These are phyloP conservation scores for Echeneis naucrates DNA, from an alignment of 2,797 vertebrate genomes.

Conservation along the genomic window DNA sequence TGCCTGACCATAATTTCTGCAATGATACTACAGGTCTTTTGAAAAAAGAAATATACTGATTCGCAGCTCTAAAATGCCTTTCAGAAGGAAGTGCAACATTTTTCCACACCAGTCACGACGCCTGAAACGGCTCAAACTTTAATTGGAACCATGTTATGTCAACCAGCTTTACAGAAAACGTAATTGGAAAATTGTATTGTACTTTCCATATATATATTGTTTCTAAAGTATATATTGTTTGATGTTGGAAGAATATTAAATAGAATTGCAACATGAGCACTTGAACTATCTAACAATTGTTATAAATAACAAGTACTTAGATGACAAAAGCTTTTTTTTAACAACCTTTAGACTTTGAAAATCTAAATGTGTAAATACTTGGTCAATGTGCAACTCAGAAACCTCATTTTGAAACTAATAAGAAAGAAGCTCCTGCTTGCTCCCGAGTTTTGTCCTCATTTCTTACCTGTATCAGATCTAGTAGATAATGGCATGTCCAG, in stretches of 20 bases:
- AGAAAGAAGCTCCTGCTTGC: background rate
- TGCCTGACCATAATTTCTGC: too few relatives aligned
- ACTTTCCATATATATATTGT: background rate
- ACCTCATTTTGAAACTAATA: constrained; percentile 13
- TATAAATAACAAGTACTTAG: constrained; percentile 42
- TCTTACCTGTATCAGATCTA: background rate
- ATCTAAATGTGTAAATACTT: background rate
- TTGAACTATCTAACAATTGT: constrained; percentile 1
- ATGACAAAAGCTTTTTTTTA: constrained; percentile 10
- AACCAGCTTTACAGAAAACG: background rate
- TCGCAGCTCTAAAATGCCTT: background rate
- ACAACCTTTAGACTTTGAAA: background rate
- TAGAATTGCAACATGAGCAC: constrained; percentile 10
- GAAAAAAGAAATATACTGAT: background rate
- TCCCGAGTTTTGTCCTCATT: background rate
- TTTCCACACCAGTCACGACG: constrained; percentile 2
- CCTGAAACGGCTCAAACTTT: constrained; percentile 5
- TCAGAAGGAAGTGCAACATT: background rate
- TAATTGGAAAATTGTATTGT: background rate
- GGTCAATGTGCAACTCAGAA: constrained; percentile 19
- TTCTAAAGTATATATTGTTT: background rate
- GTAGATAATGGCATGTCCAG: constrained; percentile 10
- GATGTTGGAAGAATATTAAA: constrained; percentile 11
- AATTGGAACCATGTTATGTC: background rate
- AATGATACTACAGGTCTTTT: too few relatives aligned